Percentiles rank a stretch among this genome's conserved stretches.
These are phyloP conservation scores for Streptopelia turtur DNA, from an alignment of 2,797 vertebrate species.

Conservation along the genomic window DNA sequence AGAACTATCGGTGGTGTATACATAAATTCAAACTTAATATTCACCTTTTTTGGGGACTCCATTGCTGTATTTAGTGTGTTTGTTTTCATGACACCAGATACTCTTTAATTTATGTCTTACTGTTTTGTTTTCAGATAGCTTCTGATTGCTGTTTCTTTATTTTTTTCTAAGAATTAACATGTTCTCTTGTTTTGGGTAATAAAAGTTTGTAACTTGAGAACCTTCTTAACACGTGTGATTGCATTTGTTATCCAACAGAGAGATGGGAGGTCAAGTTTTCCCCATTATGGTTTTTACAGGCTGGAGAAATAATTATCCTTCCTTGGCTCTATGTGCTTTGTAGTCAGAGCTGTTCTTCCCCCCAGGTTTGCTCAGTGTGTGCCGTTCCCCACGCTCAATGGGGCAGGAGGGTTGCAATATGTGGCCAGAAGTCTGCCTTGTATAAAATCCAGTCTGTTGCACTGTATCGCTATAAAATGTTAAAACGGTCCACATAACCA, in stretches of 20 bases:
- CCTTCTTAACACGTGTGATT: not conserved
- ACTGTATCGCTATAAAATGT: not conserved
- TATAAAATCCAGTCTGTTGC: not conserved
- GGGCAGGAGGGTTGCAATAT: not conserved
- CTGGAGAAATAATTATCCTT: conserved; percentile 41
- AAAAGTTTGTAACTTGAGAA: conserved; percentile 47
- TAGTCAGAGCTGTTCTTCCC: conserved; percentile 1
- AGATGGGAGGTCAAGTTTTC: conserved; percentile 34
- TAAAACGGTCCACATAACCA: not conserved
- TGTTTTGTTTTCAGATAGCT: not conserved
- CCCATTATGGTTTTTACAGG: conserved; percentile 25
- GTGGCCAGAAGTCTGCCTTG: not conserved
- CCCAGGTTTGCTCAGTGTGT: not conserved
- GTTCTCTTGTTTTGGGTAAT: not conserved
- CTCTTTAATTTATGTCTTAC: not conserved
- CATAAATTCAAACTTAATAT: not conserved
- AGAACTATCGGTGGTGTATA: not conserved
- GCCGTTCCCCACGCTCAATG: not conserved
- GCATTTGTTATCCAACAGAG: conserved; percentile 48
- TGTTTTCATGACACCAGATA: not conserved
- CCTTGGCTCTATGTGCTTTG: not conserved
- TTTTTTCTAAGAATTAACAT: not conserved
- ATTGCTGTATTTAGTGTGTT: not conserved
- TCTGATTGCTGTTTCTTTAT: not conserved
- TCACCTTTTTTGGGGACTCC: not conserved